A percentile compares a stretch with the other conserved stretches of the same genome.
Conservation (phyloP, 2,888 invertebrate genomes). For the Eucera pruinosa region DNA sequence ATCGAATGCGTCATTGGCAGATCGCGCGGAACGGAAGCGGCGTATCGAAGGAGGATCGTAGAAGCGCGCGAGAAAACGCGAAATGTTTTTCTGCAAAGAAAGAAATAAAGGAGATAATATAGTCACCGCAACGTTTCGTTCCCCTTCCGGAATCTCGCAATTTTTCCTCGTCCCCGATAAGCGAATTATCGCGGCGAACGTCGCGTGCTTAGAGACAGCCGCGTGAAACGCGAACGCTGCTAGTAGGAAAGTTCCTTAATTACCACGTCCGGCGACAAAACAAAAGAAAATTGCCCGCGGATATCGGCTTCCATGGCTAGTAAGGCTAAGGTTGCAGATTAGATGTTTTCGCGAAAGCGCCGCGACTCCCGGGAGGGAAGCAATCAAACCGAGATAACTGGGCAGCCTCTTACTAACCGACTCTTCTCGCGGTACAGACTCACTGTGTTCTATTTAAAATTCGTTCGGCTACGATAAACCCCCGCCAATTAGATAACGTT, state of each 20-base stretch:
- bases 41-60: neutral
- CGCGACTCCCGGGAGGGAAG: no score
- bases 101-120: no score
- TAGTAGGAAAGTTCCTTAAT: conserved; percentile 38
- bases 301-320: conserved; percentile 22
- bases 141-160: neutral
- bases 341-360: conserved; percentile 29
- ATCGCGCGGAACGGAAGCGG: conserved; percentile 1
- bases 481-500: conserved; percentile 27
- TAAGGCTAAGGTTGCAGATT: conserved; percentile 57
- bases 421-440: conserved; percentile 12
- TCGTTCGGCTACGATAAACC: conserved; percentile 8
- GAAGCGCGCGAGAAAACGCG: neutral
- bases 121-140: no score
- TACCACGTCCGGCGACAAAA: conserved; percentile 9
- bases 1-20: conserved; percentile 13
- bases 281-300: conserved; percentile 20
- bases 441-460: conserved; percentile 47
- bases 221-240: neutral
- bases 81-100: conserved; percentile 20
- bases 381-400: conserved; percentile 21
- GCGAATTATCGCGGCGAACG: conserved; percentile 4
- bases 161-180: neutral
- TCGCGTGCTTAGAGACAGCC: neutral
- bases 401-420: conserved; percentile 5